Evolutionary conservation across 1,140 invertebrate genomes (phyloP), one percentile per base, ranked within the genome.

Genomic region (Catajapyx aquilonaris): DNA sequence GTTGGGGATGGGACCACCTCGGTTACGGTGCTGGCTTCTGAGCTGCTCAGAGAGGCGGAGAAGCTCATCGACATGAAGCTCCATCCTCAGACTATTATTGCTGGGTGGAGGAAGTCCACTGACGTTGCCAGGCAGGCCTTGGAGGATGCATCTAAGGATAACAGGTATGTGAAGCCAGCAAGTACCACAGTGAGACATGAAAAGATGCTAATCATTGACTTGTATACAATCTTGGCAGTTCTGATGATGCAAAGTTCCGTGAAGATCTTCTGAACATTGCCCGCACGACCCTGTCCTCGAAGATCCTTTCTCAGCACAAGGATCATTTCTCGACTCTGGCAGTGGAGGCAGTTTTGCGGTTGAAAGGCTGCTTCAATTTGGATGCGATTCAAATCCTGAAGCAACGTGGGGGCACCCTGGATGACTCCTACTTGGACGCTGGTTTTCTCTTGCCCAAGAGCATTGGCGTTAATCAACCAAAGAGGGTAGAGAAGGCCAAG

Each of bases 1-100:
- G 94, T 98, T 48, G 95, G 95, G 35, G 95, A 99, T 73, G 95
- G 94, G 20, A 99, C 95, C 28, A 99, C 95, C 22, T 96, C 91
- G 15, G 95, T 99, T 1, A 91, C 91, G 37, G 93, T 99, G 16
- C 61, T 98, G 37, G 93, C 94, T 50, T 74, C 90, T 44, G 94
- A 99, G 63, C 59, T 99, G 13, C 59, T 99, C 2, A 75, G 81
- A 52, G 88, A 96, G 63, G 93, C 94, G 3, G 95, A 99, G 57
- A 80, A 81, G 49, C 57, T 99, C 10, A 73, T 99, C 31, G 73
- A 80, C 31, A 77, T 90, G 59, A 93, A 93, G 59, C 75, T 99
- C 41, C 95, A 99, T 60, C 95, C 95, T 23, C 95, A 99, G 66
- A 96, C 83, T 1, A 95, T 99, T 40, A 87, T 98, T 44, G 59